Evolutionary conservation across 2,888 invertebrate species (phyloP), one percentile per base, ranked within the genome.

Genomic region (Acheta domesticus): DNA sequence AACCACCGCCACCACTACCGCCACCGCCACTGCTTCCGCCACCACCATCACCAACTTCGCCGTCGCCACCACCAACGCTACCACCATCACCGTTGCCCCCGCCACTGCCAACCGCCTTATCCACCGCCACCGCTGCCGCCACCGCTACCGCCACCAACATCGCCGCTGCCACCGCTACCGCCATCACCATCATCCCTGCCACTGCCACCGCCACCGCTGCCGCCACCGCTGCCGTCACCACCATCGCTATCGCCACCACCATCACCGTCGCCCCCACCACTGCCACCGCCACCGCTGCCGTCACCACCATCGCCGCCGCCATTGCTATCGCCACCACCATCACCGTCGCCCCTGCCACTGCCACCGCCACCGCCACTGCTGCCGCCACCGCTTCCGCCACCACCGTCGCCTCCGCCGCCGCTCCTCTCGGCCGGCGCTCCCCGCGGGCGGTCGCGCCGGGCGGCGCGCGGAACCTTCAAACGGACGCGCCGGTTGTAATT

Each of bases 391-490:
- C 62, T 16, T 0, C 62, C 62, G n/a, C 62, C 62, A 1, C 62
- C 62, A 4, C 36, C 8, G n/a, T 16, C 62, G n/a, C 62, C 16
- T 3, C 62, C 62, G 62, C 62, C n/a, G 62, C 62, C 62, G 62
- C 62, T 62, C 62, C 62, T n/a, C 62, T 19, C 62, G 62, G 62
- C 16, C 62, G 62, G 62, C n/a, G 36, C 62, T 62, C n/a, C 62
- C 62, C 16, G n/a, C 62, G 62, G 16, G 62, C 62, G n/a, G n/a
- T 14, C 62, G 36, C 36, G 36, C 36, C 36, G 36, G 36, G 62
- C 62, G 14, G 62, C 14, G 62, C 62, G 62, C 62, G 62, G 62
- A 62, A 62, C 62, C 62, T 62, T 62, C 62, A 62, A 62, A 62
- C 62, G n/a, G 62, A 62, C n/a, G 16, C 62, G 16, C n/a, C 62